phyloP scores from a whole-genome alignment of 2,888 invertebrate genomes.

The Drosophila antonietae region DNA sequence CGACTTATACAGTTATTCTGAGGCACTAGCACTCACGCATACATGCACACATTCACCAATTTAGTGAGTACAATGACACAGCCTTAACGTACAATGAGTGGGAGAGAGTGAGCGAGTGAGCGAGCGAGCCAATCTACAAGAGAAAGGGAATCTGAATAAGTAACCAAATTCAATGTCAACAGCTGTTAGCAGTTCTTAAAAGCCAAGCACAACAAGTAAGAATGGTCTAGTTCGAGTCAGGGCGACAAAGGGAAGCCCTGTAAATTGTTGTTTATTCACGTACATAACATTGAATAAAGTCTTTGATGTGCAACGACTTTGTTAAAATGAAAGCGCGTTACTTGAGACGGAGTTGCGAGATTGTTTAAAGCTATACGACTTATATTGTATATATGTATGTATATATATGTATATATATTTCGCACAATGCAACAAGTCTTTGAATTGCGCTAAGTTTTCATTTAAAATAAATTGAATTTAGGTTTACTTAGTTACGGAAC shows the following conservation, averaged over 20 bases:
- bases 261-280: not conserved
- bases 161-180: slow-evolving; percentile 72
- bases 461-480: no score
- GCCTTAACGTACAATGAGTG: not conserved
- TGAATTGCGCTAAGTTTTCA: no score
- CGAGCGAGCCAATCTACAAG: not conserved
- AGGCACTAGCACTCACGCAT: slow-evolving; percentile 22
- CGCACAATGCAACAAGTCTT: no score
- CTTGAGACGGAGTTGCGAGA: not conserved
- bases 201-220: slow-evolving; percentile 36
- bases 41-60: slow-evolving; percentile 15
- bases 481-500: not conserved
- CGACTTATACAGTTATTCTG: slow-evolving; percentile 29
- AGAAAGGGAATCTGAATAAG: slow-evolving; percentile 15
- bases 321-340: not conserved
- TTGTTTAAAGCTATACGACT: no score
- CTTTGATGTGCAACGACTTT: not conserved
- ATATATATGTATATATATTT: no score
- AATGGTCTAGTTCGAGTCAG: slow-evolving; percentile 2
- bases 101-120: slow-evolving; percentile 15
- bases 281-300: not conserved
- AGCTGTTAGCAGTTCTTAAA: slow-evolving; percentile 68
- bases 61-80: slow-evolving; percentile 35
- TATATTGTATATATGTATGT: no score
- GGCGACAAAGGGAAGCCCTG: slow-evolving; percentile 11